These are phyloP conservation scores for Epizoanthus rinbou DNA, from an alignment of 92 coral and sea anemone species.

Conservation along the genomic window DNA sequence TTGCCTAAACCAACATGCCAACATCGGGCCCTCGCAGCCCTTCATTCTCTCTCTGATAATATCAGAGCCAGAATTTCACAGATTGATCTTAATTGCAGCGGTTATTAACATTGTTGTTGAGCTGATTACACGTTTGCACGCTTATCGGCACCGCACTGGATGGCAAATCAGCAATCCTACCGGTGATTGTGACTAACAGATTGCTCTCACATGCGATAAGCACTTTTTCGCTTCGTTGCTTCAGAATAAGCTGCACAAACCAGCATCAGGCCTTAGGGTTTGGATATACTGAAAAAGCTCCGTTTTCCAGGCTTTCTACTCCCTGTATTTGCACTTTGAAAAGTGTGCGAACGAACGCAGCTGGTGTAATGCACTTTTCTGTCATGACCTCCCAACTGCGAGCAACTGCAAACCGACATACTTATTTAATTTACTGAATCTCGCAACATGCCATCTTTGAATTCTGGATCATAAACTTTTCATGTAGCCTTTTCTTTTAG, in stretches of 20 bases:
- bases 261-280: not conserved
- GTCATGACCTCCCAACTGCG: not conserved
- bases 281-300: too few relatives aligned
- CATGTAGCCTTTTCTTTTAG: too few relatives aligned
- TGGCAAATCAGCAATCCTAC: conserved; percentile 47
- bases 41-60: conserved; percentile 31
- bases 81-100: conserved; percentile 95
- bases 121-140: conserved; percentile 72
- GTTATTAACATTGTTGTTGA: conserved; percentile 94
- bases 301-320: not conserved
- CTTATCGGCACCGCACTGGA: conserved; percentile 72
- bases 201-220: conserved; percentile 41
- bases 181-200: conserved; percentile 44
- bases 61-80: conserved; percentile 64
- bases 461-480: too few relatives aligned
- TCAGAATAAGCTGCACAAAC: not conserved
- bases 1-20: conserved; percentile 65
- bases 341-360: too few relatives aligned
- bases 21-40: conserved; percentile 33
- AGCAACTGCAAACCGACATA: not conserved
- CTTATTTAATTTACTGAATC: too few relatives aligned
- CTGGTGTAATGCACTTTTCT: too few relatives aligned
- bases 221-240: conserved; percentile 4
- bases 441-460: too few relatives aligned
- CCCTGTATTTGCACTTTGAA: too few relatives aligned